Conservation (phyloP, 2,113 vertebrate species). For the Acrocephalus arundinaceus region DNA sequence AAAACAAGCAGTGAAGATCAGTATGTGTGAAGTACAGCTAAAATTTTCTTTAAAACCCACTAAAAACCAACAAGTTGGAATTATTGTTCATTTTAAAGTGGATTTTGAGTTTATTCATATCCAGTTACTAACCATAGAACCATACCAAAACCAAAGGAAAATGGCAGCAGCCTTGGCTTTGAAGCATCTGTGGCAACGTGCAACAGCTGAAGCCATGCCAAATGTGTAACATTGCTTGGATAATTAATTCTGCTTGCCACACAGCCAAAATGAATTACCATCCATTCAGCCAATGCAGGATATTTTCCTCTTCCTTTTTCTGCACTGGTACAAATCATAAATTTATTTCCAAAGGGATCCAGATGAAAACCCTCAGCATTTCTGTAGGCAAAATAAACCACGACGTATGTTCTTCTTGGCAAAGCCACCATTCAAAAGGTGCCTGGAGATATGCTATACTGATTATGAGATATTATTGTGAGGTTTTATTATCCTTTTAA, state of each 20-base stretch:
- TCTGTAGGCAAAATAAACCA: constrained; percentile 45
- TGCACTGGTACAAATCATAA: constrained; percentile 14
- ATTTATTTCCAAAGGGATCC: constrained; percentile 41
- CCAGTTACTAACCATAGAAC: not conserved
- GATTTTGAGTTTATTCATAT: not conserved
- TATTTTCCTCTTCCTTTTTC: not conserved
- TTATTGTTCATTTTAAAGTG: not conserved
- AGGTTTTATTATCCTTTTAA: constrained; percentile 76
- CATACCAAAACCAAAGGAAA: not conserved
- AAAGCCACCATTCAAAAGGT: constrained; percentile 30
- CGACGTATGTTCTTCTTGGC: constrained; percentile 32
- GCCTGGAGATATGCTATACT: constrained; percentile 71
- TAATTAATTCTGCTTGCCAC: constrained; percentile 39
- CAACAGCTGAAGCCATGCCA: not conserved
- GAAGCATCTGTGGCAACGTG: not conserved
- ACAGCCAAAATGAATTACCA: not conserved
- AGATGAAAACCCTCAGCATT: constrained; percentile 21
- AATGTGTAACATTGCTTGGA: not conserved
- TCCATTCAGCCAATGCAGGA: not conserved
- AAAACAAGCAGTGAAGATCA: not conserved
- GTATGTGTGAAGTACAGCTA: not conserved
- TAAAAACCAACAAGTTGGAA: not conserved
- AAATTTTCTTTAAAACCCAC: not conserved
- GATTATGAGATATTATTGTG: constrained; percentile 74
- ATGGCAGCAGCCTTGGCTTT: not conserved